Percentiles rank a stretch among this genome's conserved stretches.
These are phyloP conservation scores for Drosophila prolongata DNA, from an alignment of 2,888 invertebrate genomes.

Conservation along the genomic window DNA sequence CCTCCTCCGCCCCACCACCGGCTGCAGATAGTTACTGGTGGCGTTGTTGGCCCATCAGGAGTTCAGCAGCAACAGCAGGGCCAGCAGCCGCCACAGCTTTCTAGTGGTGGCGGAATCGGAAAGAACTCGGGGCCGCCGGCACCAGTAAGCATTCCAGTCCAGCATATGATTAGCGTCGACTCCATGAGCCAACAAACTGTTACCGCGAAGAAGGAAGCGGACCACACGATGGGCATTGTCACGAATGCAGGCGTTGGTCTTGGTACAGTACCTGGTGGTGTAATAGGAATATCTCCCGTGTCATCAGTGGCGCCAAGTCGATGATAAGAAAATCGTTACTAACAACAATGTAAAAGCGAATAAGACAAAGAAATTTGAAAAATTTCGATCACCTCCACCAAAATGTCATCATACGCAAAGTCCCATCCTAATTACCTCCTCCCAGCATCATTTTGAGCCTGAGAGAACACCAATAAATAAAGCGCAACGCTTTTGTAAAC, in stretches of 20 bases:
- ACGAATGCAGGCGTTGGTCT: conserved; percentile 48
- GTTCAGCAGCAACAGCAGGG: conserved; percentile 14
- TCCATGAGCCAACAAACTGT: conserved; percentile 65
- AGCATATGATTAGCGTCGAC: conserved; percentile 79
- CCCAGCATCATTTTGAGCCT: conserved; percentile 41
- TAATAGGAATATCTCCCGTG: conserved; percentile 71
- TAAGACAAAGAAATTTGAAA: conserved; percentile 49
- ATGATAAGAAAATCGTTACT: conserved; percentile 66
- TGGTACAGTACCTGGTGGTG: conserved; percentile 49
- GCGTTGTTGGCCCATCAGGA: conserved; percentile 36
- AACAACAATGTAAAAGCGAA: conserved; percentile 29
- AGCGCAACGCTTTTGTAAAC: conserved; percentile 68
- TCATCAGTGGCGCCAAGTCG: conserved; percentile 75
- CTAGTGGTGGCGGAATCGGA: conserved; percentile 33
- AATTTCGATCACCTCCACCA: conserved; percentile 52
- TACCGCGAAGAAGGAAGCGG: conserved; percentile 64
- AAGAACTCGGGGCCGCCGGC: conserved; percentile 40
- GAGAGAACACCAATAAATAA: conserved; percentile 47
- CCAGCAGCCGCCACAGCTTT: conserved; percentile 22
- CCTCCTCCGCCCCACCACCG: conserved; percentile 82
- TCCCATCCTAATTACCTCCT: conserved; percentile 38
- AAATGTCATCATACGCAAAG: conserved; percentile 26
- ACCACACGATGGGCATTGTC: conserved; percentile 61
- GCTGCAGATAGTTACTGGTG: conserved; percentile 68
- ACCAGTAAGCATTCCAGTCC: conserved; percentile 64